Evolutionary conservation across 2,113 vertebrate genomes (phyloP).

Genomic region (Nipponia nippon): DNA sequence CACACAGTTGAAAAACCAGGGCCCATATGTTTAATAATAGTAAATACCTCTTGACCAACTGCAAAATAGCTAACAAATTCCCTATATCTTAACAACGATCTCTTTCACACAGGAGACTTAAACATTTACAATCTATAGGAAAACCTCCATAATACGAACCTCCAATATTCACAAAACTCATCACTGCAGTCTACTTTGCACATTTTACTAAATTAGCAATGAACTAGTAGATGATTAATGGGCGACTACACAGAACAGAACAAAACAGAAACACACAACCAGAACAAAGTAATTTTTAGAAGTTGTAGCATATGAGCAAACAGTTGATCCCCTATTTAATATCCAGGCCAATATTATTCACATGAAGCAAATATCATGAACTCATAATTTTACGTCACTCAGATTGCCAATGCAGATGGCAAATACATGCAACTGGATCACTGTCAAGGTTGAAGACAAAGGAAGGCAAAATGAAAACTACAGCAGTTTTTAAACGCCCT

Average conservation of each 20-base stretch:
- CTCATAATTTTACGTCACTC: neutral
- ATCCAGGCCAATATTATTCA: neutral
- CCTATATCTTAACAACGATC: neutral
- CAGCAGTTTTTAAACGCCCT: constrained; percentile 9
- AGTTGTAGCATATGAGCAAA: neutral
- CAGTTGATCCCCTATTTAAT: neutral
- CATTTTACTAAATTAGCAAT: neutral
- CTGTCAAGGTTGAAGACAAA: constrained; percentile 39
- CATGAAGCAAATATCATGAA: neutral
- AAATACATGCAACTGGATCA: constrained; percentile 11
- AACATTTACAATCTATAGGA: neutral
- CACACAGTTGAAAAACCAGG: neutral
- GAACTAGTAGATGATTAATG: neutral
- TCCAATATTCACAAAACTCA: neutral
- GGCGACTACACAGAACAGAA: neutral
- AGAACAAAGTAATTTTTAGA: neutral
- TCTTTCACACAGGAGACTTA: neutral
- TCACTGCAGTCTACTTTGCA: neutral
- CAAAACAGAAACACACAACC: neutral
- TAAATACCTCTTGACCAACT: neutral
- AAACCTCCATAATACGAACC: neutral
- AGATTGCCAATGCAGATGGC: neutral
- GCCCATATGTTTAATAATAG: neutral
- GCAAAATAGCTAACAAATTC: neutral
- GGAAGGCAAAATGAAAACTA: constrained; percentile 25